These are phyloP conservation scores for Dione juno DNA, from an alignment of 2,888 invertebrate species.

Conservation along the genomic window DNA sequence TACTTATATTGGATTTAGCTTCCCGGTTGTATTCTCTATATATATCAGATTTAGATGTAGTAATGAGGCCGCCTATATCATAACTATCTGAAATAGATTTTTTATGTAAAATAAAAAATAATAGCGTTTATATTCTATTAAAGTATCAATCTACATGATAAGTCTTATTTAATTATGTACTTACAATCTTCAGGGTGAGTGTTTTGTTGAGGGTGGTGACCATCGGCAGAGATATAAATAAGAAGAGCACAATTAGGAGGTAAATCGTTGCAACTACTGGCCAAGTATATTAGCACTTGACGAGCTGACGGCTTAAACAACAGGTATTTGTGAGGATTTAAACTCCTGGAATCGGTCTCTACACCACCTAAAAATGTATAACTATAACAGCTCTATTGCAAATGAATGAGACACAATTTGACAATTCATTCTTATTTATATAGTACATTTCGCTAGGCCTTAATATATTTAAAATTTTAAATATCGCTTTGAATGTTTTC, in stretches of 20 bases:
- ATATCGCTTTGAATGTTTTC: not conserved
- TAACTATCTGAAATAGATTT: constrained; percentile 86
- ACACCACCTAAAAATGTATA: constrained; percentile 41
- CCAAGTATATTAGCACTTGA: constrained; percentile 96
- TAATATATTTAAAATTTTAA: too few relatives aligned
- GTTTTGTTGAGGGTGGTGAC: constrained; percentile 88
- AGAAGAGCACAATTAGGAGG: constrained; percentile 95
- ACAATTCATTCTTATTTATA: not conserved
- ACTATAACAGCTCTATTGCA: not conserved
- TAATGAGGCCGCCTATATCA: constrained; percentile 95
- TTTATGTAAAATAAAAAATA: not conserved
- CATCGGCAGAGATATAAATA: constrained; percentile 97
- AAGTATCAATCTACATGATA: not conserved
- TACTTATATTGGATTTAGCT: constrained; percentile 40
- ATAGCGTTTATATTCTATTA: too few relatives aligned
- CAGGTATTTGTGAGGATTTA: constrained; percentile 98
- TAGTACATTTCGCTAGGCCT: not conserved
- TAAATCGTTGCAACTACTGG: constrained; percentile 96
- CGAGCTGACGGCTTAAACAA: constrained; percentile 97
- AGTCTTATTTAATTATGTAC: constrained; percentile 52
- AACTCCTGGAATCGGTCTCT: constrained; percentile 43
- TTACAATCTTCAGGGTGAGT: constrained; percentile 95
- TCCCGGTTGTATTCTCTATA: constrained; percentile 59
- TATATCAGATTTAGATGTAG: constrained; percentile 92
- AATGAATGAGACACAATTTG: not conserved